Percentiles rank a stretch among this genome's conserved stretches.
These are phyloP conservation scores for Drosophila incognita DNA, from an alignment of 2,888 invertebrate genomes.

Conservation along the genomic window DNA sequence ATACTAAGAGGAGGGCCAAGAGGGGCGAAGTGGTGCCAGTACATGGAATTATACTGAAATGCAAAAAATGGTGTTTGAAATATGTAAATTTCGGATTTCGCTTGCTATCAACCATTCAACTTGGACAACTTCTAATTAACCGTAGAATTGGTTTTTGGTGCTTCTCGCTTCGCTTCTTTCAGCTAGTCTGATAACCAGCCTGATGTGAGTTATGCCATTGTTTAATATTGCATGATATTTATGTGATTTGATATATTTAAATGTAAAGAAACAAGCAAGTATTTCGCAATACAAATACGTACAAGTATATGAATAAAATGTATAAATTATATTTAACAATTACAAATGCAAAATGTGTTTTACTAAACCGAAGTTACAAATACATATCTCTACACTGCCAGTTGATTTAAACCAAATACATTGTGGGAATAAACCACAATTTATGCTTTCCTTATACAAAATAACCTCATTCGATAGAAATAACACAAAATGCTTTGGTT, in stretches of 20 bases:
- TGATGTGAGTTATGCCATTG: slow-evolving; percentile 20
- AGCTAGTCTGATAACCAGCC: background rate
- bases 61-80: background rate
- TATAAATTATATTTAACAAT: slow-evolving; percentile 49
- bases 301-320: slow-evolving; percentile 47
- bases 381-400: background rate
- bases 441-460: background rate
- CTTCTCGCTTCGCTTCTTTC: slow-evolving; percentile 9
- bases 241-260: slow-evolving; percentile 71
- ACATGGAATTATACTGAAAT: background rate
- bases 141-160: background rate
- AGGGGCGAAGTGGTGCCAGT: background rate
- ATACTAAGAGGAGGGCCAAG: background rate
- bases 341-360: slow-evolving; percentile 6
- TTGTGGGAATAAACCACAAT: background rate
- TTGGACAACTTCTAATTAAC: background rate
- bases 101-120: background rate
- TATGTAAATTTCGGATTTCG: background rate
- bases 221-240: slow-evolving; percentile 46
- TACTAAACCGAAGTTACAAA: background rate
- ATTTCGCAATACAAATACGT: slow-evolving; percentile 50
- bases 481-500: background rate
- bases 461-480: background rate
- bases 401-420: background rate
- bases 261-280: slow-evolving; percentile 61